phyloP scores from a whole-genome alignment of 2,888 invertebrate genomes.

The Lasioglossum vierecki region DNA sequence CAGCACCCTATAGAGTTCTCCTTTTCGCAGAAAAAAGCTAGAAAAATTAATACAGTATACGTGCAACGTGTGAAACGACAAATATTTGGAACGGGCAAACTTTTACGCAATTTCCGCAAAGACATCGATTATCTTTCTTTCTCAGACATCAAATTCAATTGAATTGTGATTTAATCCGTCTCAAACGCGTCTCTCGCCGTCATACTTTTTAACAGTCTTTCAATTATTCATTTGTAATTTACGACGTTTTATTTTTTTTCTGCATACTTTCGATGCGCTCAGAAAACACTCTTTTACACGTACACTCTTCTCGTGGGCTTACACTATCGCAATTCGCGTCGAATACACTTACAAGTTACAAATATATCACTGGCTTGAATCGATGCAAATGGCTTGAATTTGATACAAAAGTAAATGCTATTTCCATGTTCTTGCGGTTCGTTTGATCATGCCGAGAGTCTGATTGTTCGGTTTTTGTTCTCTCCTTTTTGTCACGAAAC shows the following conservation, averaged over 20 bases:
- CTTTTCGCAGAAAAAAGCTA: constrained; percentile 1
- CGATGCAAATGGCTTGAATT: background rate
- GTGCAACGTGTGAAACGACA: constrained; percentile 14
- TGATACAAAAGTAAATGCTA: constrained; percentile 37
- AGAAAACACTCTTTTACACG: constrained; percentile 6
- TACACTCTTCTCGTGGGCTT: background rate
- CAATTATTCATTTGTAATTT: constrained; percentile 22
- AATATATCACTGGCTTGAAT: constrained; percentile 6
- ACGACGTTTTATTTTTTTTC: background rate
- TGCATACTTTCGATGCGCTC: constrained; percentile 19
- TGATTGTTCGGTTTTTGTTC: background rate
- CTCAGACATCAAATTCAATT: background rate
- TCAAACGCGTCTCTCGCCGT: constrained; percentile 9
- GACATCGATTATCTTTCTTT: background rate
- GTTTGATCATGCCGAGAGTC: background rate
- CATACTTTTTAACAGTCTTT: constrained; percentile 17
- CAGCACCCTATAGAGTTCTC: background rate
- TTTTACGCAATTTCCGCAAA: constrained; percentile 1
- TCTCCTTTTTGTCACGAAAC: background rate
- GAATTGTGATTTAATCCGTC: constrained; percentile 8
- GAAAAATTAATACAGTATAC: constrained; percentile 17
- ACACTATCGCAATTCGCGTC: constrained; percentile 10
- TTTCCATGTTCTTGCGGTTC: background rate
- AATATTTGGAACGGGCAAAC: constrained; percentile 7
- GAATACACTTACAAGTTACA: constrained; percentile 20